These are phyloP conservation scores for Rhadina sibilatrix DNA, from an alignment of 2,113 vertebrate species.

Conservation along the genomic window DNA sequence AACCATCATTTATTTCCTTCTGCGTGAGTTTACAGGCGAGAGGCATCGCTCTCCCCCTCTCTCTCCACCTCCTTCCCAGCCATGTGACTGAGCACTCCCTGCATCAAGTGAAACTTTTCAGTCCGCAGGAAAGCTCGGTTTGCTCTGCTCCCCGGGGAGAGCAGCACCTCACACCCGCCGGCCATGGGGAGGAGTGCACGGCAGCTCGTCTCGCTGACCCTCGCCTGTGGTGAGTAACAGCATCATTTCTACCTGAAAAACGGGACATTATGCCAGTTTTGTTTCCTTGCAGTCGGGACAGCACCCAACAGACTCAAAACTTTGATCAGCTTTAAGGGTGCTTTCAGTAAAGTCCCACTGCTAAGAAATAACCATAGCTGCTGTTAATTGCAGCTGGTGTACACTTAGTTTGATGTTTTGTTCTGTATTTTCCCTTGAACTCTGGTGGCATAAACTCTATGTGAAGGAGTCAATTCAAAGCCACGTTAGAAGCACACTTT, in stretches of 20 bases:
- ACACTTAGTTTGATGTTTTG: not conserved
- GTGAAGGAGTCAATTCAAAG: not conserved
- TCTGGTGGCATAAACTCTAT: not conserved
- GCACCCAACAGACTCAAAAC: not conserved
- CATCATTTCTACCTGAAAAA: not conserved
- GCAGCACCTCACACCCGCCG: not conserved
- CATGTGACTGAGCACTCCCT: slow-evolving; percentile 29
- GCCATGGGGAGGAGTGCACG: not conserved
- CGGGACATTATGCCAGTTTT: not conserved
- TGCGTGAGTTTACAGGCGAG: not conserved
- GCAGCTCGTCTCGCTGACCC: not conserved
- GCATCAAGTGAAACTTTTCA: not conserved
- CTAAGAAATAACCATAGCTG: not conserved
- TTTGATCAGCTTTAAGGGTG: not conserved
- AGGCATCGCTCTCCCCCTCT: not conserved
- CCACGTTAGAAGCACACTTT: not conserved
- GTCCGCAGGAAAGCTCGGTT: not conserved
- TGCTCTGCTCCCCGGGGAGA: not conserved
- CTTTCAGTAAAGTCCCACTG: not conserved
- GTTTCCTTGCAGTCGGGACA: not conserved
- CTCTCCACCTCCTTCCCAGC: not conserved
- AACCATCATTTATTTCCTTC: not conserved
- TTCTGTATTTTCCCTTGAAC: not conserved
- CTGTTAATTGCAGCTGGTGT: not conserved
- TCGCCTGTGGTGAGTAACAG: slow-evolving; percentile 38